phyloP scores from a whole-genome alignment of 2,113 vertebrate species.

The Chrysemys picta region DNA sequence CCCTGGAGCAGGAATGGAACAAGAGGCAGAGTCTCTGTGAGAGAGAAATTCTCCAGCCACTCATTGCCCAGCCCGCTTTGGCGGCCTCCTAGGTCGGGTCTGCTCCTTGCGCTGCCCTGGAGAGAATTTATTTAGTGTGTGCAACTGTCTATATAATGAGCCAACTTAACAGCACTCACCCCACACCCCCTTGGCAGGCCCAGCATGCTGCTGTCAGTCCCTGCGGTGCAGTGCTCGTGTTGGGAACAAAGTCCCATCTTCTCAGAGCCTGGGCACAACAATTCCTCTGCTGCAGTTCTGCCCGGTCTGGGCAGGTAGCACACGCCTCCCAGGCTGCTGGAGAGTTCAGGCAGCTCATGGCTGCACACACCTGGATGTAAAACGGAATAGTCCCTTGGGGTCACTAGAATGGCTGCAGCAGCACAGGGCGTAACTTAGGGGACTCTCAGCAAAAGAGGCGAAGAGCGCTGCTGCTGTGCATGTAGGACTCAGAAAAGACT shows the following conservation, averaged over 20 bases:
- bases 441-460: accelerated
- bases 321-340: neutral
- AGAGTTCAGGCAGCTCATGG: accelerated
- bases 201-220: neutral
- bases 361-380: accelerated
- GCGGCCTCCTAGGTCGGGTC: neutral
- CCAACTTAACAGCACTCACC: neutral
- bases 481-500: neutral
- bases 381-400: accelerated
- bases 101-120: neutral
- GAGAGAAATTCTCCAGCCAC: accelerated
- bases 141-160: neutral
- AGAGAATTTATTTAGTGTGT: too few species aligned
- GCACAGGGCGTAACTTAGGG: neutral
- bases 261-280: accelerated
- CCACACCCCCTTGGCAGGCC: neutral
- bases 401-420: accelerated
- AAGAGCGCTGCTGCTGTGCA: accelerated
- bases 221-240: accelerated
- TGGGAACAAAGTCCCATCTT: neutral
- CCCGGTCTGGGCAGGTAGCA: neutral
- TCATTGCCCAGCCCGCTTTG: accelerated
- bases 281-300: neutral
- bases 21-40: neutral
- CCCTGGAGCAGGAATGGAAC: too few species aligned